Evolutionary conservation across 2,888 invertebrate genomes (phyloP).

Genomic region (Trichacis sp.): DNA sequence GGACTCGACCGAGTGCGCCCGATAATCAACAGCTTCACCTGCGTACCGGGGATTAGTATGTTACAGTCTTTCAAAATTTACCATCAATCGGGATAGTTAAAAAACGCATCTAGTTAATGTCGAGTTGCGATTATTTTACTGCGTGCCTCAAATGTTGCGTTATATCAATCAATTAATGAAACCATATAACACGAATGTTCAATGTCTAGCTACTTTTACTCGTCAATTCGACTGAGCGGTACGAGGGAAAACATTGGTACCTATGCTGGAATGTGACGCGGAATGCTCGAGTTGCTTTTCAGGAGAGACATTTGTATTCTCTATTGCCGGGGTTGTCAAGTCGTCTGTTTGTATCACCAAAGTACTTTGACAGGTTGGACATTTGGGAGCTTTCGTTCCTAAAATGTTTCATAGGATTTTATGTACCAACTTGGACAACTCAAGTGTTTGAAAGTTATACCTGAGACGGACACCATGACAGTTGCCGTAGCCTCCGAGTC

Average conservation of each 20-base stretch:
- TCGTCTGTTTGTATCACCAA: slow-evolving; percentile 72
- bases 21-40: slow-evolving; percentile 64
- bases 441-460: too few species aligned
- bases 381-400: slow-evolving; percentile 61
- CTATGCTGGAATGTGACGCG: slow-evolving; percentile 68
- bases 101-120: background rate
- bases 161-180: slow-evolving; percentile 1
- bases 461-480: slow-evolving; percentile 24
- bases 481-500: slow-evolving; percentile 63
- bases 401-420: too few species aligned
- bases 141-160: slow-evolving; percentile 2
- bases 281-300: slow-evolving; percentile 58
- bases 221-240: background rate
- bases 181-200: slow-evolving; percentile 4
- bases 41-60: slow-evolving; percentile 64
- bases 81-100: background rate
- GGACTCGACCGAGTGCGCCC: slow-evolving; percentile 62
- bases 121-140: background rate
- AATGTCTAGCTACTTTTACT: slow-evolving; percentile 2
- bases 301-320: slow-evolving; percentile 32
- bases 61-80: slow-evolving; percentile 46
- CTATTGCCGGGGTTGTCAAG: slow-evolving; percentile 52
- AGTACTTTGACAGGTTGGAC: slow-evolving; percentile 74
- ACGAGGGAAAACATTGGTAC: slow-evolving; percentile 53
- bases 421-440: too few species aligned